phyloP scores from a whole-genome alignment of 1,140 invertebrate genomes.

The Diachasmimorpha longicaudata region DNA sequence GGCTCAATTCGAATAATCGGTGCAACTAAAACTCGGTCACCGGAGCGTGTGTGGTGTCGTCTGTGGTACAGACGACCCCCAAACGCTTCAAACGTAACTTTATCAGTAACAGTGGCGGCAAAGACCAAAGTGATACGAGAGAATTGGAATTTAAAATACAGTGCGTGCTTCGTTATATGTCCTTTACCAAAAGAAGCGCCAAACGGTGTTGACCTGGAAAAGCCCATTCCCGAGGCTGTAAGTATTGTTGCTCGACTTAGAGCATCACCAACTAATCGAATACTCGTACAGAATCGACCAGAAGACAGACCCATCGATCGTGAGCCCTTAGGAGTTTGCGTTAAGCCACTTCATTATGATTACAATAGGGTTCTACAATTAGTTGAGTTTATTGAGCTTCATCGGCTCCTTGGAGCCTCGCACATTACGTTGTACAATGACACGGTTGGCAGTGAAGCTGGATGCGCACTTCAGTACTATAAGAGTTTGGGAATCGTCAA shows the following conservation, averaged over 20 bases:
- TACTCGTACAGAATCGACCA: slow-evolving; percentile 63
- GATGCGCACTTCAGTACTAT: slow-evolving; percentile 79
- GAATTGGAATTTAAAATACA: slow-evolving; percentile 94
- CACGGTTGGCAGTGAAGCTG: slow-evolving; percentile 79
- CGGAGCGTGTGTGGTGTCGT: slow-evolving; percentile 86
- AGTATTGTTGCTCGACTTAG: slow-evolving; percentile 69
- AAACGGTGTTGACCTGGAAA: slow-evolving; percentile 27
- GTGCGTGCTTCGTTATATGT: slow-evolving; percentile 88
- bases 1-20: slow-evolving; percentile 80
- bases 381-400: slow-evolving; percentile 91
- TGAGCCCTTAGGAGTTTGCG: slow-evolving; percentile 79
- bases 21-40: slow-evolving; percentile 82
- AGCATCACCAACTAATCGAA: slow-evolving; percentile 69
- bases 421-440: slow-evolving; percentile 95
- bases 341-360: slow-evolving; percentile 91
- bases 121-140: slow-evolving; percentile 87
- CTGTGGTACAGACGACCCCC: slow-evolving; percentile 72
- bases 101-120: slow-evolving; percentile 74
- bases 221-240: slow-evolving; percentile 65
- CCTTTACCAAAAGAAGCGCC: slow-evolving; percentile 67
- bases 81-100: slow-evolving; percentile 46
- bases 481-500: slow-evolving; percentile 71
- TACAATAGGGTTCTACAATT: slow-evolving; percentile 84
- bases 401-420: slow-evolving; percentile 82
- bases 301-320: slow-evolving; percentile 58